Evolutionary conservation across 2,797 vertebrate species (phyloP).

Genomic region (Myiotriccus ornatus): DNA sequence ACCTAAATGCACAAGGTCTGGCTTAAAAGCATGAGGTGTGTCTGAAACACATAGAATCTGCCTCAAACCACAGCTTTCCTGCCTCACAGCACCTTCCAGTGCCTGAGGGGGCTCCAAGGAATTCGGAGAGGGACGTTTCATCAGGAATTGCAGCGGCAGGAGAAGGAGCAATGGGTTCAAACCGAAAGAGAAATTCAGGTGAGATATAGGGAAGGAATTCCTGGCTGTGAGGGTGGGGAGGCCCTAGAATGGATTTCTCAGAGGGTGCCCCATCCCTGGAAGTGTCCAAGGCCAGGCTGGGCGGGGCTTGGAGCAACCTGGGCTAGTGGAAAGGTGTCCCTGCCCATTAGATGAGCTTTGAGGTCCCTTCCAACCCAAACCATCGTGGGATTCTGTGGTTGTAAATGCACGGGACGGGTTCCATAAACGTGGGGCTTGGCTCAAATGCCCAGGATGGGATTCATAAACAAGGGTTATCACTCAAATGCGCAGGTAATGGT

Average conservation of each 20-base stretch:
- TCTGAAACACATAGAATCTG: accelerated
- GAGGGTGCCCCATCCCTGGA: background rate
- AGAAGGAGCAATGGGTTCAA: accelerated
- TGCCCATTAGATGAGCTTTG: background rate
- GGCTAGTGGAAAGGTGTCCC: background rate
- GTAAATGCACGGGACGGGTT: accelerated
- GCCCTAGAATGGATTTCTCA: background rate
- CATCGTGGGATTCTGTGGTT: too few species aligned
- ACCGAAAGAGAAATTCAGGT: background rate
- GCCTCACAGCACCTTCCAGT: background rate
- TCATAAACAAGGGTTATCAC: accelerated
- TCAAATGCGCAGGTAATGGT: accelerated
- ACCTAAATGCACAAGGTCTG: too few species aligned
- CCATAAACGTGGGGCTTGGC: accelerated
- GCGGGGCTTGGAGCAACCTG: background rate
- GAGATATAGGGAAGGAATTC: accelerated
- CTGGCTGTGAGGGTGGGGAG: background rate
- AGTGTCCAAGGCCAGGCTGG: background rate
- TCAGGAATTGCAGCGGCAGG: background rate
- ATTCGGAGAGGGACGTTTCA: background rate
- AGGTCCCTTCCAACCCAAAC: background rate
- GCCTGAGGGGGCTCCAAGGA: background rate
- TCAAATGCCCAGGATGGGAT: accelerated
- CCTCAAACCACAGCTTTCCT: accelerated
- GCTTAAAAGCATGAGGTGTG: accelerated